A percentile compares a stretch with the other conserved stretches of the same genome.
Evolutionary conservation across 1,140 invertebrate genomes (phyloP).

Genomic region (Chrysomallon squamiferum): DNA sequence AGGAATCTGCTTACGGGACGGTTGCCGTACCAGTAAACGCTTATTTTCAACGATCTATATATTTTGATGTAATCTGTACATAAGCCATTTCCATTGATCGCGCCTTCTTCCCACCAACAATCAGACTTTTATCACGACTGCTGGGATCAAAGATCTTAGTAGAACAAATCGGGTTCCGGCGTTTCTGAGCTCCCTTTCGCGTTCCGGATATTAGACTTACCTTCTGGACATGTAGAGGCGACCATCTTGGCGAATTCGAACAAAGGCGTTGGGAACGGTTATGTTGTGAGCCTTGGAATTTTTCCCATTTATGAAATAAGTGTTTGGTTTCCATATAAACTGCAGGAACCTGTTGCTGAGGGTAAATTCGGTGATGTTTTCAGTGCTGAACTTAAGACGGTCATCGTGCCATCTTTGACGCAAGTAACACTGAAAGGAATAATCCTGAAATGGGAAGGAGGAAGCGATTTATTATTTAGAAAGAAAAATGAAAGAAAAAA

Average conservation of each 20-base stretch:
- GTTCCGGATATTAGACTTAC: slow-evolving; percentile 64
- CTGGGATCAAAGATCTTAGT: neutral
- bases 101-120: no score
- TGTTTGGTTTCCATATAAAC: slow-evolving; percentile 93
- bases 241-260: slow-evolving; percentile 82
- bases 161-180: neutral
- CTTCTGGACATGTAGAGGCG: slow-evolving; percentile 94
- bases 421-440: slow-evolving; percentile 97
- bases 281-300: slow-evolving; percentile 94
- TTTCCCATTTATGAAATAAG: slow-evolving; percentile 93
- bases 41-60: no score
- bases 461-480: no score
- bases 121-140: neutral
- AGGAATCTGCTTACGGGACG: no score
- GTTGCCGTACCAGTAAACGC: no score
- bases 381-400: slow-evolving; percentile 58
- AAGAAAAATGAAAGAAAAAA: no score
- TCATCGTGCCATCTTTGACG: slow-evolving; percentile 73
- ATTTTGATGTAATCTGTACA: no score
- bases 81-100: no score
- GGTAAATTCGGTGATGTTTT: slow-evolving; percentile 52
- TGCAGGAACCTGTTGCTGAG: slow-evolving; percentile 62
- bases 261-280: slow-evolving; percentile 91
- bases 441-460: slow-evolving; percentile 76
- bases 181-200: neutral